These are phyloP conservation scores for Acleris emargana DNA, from an alignment of 2,888 invertebrate genomes.

Conservation along the genomic window DNA sequence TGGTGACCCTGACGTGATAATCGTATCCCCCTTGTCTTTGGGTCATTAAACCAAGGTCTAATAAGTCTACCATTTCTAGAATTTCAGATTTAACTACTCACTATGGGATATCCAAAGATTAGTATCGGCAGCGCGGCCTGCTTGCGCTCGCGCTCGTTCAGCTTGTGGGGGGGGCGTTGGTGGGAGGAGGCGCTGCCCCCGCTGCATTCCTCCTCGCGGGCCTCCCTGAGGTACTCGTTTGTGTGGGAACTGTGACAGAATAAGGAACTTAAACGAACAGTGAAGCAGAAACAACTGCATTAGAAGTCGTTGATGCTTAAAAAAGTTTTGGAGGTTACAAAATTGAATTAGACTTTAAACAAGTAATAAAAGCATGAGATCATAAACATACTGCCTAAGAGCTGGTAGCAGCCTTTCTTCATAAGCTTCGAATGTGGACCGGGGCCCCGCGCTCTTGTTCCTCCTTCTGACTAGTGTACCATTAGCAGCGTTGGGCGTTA, in stretches of 20 bases:
- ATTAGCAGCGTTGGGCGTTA: conserved; percentile 76
- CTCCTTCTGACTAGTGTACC: conserved; percentile 84
- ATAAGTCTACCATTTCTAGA: too few species aligned
- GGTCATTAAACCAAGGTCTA: too few species aligned
- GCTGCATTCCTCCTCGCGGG: conserved; percentile 73
- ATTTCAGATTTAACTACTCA: conserved; percentile 57
- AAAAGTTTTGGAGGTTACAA: too few species aligned
- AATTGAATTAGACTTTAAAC: too few species aligned
- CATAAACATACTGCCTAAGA: conserved; percentile 89
- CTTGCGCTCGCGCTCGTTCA: conserved; percentile 92
- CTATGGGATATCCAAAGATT: conserved; percentile 95
- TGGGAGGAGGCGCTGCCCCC: conserved; percentile 82
- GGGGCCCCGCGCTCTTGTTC: conserved; percentile 87
- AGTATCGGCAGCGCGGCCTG: conserved; percentile 95
- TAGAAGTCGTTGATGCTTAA: too few species aligned
- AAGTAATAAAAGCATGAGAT: too few species aligned
- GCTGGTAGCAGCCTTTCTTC: conserved; percentile 94
- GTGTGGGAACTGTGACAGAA: conserved; percentile 87
- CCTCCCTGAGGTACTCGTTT: conserved; percentile 88
- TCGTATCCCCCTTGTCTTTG: too few species aligned
- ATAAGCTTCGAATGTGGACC: conserved; percentile 92
- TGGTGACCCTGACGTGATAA: too few species aligned
- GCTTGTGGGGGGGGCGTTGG: conserved; percentile 77
- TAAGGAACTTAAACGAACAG: not conserved
- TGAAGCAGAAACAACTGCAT: too few species aligned